Evolutionary conservation across 1,140 invertebrate species (phyloP).

Genomic region (Lanistes nyassanus): DNA sequence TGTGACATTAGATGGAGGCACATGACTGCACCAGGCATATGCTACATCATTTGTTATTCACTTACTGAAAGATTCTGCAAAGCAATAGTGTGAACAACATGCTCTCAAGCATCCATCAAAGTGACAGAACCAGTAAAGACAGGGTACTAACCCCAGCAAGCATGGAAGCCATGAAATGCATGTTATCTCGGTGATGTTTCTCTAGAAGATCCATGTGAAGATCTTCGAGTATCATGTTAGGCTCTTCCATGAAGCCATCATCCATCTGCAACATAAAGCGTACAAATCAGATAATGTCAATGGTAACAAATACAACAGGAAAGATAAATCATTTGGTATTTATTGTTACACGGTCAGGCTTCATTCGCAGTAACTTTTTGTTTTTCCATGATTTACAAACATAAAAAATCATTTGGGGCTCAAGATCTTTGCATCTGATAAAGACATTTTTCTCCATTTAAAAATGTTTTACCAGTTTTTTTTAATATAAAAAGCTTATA

Average conservation of each 20-base stretch:
- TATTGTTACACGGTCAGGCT: background rate
- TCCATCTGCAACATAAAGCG: slow-evolving; percentile 54
- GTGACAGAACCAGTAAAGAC: too few relatives aligned
- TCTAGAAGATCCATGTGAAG: slow-evolving; percentile 63
- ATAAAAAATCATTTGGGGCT: background rate
- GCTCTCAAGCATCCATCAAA: too few relatives aligned
- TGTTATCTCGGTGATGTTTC: slow-evolving; percentile 63
- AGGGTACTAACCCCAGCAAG: slow-evolving; percentile 54
- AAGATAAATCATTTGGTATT: slow-evolving; percentile 4
- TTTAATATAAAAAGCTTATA: too few relatives aligned
- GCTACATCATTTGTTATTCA: too few relatives aligned
- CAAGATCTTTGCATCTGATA: background rate
- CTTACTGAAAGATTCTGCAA: too few relatives aligned
- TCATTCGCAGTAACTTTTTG: too few relatives aligned
- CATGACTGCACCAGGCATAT: background rate
- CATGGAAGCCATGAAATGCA: slow-evolving; percentile 61
- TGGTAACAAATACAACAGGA: background rate
- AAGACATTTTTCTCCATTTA: background rate
- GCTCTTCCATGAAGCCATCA: slow-evolving; percentile 65
- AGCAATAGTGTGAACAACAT: too few relatives aligned
- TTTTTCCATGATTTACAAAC: too few relatives aligned
- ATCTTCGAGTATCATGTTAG: slow-evolving; percentile 59
- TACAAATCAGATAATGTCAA: slow-evolving; percentile 1
- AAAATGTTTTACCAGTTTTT: too few relatives aligned
- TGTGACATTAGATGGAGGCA: background rate